Base-by-base conservation (phyloP, 2,888 invertebrate species). In the Meganola albula region DNA sequence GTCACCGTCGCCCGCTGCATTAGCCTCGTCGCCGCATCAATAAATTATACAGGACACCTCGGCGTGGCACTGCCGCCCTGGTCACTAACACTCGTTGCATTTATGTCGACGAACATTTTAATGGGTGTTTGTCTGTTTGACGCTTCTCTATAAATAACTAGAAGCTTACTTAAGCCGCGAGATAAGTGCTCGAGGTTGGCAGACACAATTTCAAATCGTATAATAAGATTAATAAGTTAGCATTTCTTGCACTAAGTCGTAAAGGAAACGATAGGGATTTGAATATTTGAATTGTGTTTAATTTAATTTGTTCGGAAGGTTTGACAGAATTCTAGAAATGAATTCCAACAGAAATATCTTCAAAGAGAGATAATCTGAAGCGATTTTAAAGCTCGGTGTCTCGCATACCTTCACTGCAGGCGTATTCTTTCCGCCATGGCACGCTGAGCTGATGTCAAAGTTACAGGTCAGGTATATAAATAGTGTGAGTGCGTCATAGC, bases 1-100 rank as follows among this genome's bases (percentile, higher is more conserved):
- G 70, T 78, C 82, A 79, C 75, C 75, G 77, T 75, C 79, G 76
- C 64, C 63, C 70, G 74, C 66, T 73, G 80, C 83, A 83, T 83
- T 83, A 82, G 79, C 71, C 60, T 63, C 70, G 77, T 79, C 76
- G 76, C 74, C 69, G 63, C 61, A 61, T 62, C 74, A 65, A 79
- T 82, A 82, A 80, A 82, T 82, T 75, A 78, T 68, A 62, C 61
- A 58, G 58, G 64, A 72, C 73, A 72, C 68, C 71, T 72, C 65
- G 53, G 44, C 58, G 59, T 58, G 48, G 48, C 58, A 41, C 64
- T 72, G 72, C 67, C 58, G 59, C 58, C 74, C 72, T 72, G 76
- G 76, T 75, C 64, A 62, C 63, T 69, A 43, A 54, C 32, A n/a
- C n/a, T n/a, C n/a, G n/a, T n/a, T 42, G 44, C 44, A 48, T 66